These are phyloP conservation scores for Ariopsis seemanni DNA, from an alignment of 2,113 vertebrate genomes.

Conservation along the genomic window DNA sequence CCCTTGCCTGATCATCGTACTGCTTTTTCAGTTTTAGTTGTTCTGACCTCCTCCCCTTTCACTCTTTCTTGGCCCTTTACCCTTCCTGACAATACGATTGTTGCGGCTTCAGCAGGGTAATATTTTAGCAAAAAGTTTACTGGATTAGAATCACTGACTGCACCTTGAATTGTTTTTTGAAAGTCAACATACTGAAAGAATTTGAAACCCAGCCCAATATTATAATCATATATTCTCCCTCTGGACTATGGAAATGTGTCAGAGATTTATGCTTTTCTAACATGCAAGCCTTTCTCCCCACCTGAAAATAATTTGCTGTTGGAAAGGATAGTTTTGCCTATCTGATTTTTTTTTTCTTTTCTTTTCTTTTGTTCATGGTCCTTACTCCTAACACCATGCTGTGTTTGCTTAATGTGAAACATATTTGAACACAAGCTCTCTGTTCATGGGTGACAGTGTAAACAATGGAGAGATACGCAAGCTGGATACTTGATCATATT, in stretches of 20 bases:
- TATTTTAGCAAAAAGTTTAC: too few relatives aligned
- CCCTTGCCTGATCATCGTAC: too few relatives aligned
- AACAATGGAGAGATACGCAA: background rate
- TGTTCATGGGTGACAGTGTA: background rate
- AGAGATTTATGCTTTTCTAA: slow-evolving; percentile 18
- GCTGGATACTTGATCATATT: background rate
- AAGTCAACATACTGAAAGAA: background rate
- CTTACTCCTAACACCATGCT: background rate
- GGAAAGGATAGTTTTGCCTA: slow-evolving; percentile 30
- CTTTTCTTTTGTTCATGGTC: background rate
- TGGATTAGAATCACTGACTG: too few relatives aligned
- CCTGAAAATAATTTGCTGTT: slow-evolving; percentile 38
- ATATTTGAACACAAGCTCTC: background rate
- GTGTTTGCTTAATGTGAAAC: background rate
- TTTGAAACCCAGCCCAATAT: background rate
- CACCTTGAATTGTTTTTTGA: background rate
- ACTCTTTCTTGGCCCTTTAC: too few relatives aligned
- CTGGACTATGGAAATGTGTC: slow-evolving; percentile 15
- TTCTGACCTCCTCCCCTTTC: too few relatives aligned
- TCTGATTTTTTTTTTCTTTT: background rate
- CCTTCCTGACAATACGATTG: too few relatives aligned
- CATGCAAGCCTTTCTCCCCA: slow-evolving; percentile 36
- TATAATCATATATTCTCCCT: background rate
- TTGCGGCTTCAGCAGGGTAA: too few relatives aligned
- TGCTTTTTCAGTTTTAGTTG: too few relatives aligned